Evolutionary conservation across 2,797 vertebrate species (phyloP).

Genomic region (Graptemys geographica): DNA sequence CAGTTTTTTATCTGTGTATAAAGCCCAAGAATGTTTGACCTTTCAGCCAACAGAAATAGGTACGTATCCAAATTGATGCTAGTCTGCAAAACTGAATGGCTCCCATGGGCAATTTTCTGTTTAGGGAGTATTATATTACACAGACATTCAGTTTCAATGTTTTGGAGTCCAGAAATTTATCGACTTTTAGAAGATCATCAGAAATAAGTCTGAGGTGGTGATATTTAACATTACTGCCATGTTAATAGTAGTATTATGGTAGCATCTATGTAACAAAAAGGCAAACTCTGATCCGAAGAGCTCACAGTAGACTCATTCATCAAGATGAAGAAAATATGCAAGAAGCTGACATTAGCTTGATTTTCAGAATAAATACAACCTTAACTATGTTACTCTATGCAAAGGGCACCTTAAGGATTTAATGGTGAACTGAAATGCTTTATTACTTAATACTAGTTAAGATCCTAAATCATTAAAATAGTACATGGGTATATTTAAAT

Average conservation of each 20-base stretch:
- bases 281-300: neutral
- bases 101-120: conserved; percentile 44
- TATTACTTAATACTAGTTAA: neutral
- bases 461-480: neutral
- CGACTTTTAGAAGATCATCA: neutral
- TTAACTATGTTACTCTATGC: neutral
- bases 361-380: neutral
- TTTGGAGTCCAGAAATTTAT: neutral
- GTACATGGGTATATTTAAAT: neutral
- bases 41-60: conserved; percentile 35
- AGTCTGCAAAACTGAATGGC: neutral
- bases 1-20: neutral
- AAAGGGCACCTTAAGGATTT: neutral
- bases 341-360: accelerated
- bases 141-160: neutral
- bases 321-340: accelerated
- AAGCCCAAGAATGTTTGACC: neutral
- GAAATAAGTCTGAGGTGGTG: accelerated
- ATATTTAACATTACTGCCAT: accelerated
- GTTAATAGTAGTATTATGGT: accelerated
- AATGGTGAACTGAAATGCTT: accelerated
- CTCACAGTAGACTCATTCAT: neutral
- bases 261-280: neutral
- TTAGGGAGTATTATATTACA: neutral
- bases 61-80: neutral